phyloP scores from a whole-genome alignment of 2,797 vertebrate genomes.

The Telmatherina bonti region DNA sequence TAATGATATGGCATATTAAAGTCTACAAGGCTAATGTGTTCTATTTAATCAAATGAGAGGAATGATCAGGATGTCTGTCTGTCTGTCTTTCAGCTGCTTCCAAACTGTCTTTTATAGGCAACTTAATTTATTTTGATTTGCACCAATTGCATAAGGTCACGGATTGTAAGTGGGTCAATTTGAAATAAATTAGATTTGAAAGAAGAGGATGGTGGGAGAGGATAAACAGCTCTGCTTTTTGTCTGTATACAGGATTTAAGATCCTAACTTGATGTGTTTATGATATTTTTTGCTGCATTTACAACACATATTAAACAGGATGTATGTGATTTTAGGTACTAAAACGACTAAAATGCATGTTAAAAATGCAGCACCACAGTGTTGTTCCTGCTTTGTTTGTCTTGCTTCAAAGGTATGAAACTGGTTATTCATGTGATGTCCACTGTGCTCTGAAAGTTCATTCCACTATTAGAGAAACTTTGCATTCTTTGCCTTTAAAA shows the following conservation, averaged over 20 bases:
- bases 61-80: background rate
- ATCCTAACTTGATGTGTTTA: too few species aligned
- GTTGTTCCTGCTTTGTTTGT: background rate
- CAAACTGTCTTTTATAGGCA: background rate
- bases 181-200: background rate
- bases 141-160: background rate
- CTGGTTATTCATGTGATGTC: background rate
- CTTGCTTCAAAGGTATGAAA: background rate
- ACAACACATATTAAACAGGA: too few species aligned
- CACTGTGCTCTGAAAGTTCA: background rate
- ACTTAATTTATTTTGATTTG: background rate
- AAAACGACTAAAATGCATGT: too few species aligned
- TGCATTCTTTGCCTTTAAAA: background rate
- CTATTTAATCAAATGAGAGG: background rate
- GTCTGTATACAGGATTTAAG: too few species aligned
- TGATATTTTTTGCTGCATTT: too few species aligned
- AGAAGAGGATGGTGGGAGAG: background rate
- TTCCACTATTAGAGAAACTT: too few species aligned
- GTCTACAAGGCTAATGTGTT: background rate
- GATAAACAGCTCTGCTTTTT: background rate
- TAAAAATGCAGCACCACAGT: background rate
- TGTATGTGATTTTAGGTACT: too few species aligned
- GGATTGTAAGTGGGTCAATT: background rate
- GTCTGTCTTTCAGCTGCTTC: background rate
- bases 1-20: background rate